These are phyloP conservation scores for Nycticryphes semicollaris DNA, from an alignment of 2,113 vertebrate genomes.

Conservation along the genomic window DNA sequence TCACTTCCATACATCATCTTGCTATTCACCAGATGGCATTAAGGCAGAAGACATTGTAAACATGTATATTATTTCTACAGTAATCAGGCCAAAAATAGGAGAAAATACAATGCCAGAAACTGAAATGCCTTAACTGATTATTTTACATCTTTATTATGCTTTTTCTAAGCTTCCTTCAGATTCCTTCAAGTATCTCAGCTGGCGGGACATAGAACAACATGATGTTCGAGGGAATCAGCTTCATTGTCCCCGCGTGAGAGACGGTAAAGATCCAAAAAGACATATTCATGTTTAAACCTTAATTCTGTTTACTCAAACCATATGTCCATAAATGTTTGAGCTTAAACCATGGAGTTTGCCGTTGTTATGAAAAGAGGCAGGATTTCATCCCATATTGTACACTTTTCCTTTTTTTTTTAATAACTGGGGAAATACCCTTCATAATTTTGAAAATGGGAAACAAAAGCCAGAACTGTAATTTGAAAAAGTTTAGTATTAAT, in stretches of 20 bases:
- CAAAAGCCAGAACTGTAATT: not conserved
- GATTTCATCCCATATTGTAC: not conserved
- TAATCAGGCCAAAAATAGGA: not conserved
- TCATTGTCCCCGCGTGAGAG: slow-evolving; percentile 87
- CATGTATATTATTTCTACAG: not conserved
- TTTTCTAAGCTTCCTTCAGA: slow-evolving; percentile 86
- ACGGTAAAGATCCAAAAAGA: slow-evolving; percentile 78
- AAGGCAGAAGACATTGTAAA: not conserved
- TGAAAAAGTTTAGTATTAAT: not conserved
- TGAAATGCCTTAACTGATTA: not conserved
- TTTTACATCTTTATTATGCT: not conserved
- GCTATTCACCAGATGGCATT: not conserved
- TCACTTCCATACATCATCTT: not conserved
- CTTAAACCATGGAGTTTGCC: not conserved
- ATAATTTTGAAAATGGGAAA: not conserved
- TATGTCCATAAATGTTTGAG: not conserved
- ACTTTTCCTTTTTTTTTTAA: not conserved
- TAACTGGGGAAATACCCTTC: not conserved
- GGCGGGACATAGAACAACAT: slow-evolving; percentile 84
- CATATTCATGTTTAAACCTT: not conserved
- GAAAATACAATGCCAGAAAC: not conserved
- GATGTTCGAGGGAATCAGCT: slow-evolving; percentile 88
- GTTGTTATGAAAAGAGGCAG: not conserved
- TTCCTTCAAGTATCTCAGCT: slow-evolving; percentile 83
- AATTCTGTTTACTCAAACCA: not conserved